Base-by-base conservation (phyloP, 2,797 vertebrate species). In the Sebastes iracundus region DNA sequence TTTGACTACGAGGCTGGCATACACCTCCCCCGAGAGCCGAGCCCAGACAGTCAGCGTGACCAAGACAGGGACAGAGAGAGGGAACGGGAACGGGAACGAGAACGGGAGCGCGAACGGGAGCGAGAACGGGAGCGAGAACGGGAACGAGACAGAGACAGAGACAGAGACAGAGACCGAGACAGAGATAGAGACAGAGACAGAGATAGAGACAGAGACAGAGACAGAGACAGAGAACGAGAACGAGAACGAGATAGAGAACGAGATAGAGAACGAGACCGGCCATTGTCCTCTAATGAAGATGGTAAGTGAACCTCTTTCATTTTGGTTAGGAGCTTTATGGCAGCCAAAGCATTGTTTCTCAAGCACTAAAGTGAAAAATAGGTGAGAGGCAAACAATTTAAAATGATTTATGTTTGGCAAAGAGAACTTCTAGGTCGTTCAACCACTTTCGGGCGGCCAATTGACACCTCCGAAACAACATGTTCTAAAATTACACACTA, bases 1-100 rank as follows among this genome's bases (percentile, higher is more conserved):
- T 98, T 99, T 23, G 98, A 99, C 93, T 99, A 97, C 14, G 98
- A 99, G 91, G 97, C 97, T 0, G 99, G 99, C 86, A 94, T 99
- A 96, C 99, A 99, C 86, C 96, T 99, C 65, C 97, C 96, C 2
- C 96, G 96, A 14, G 96, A 96, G 63, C 94, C 92, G 0, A 96
- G 95, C 81, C 94, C 95, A 0, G 97, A 97, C 70, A 96, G 96
- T 2, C 97, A 97, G 20, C 95, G 95, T 10, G 96, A 97, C 62
- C 94, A 95, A 27, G 97, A 97, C 72, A 87, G 95, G 72, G 95
- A 97, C 0, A 90, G 97, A 7, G 95, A 94, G 7, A 58, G 91
- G 10, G 94, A 92, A 9, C 32, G 91, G 1, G 92, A 93, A 6
- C n/a, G 92, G 0, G 89, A 92, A 1, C 23, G 91, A 1, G 94